phyloP scores from a whole-genome alignment of 2,113 vertebrate species.

The Chaetodon trifascialis region DNA sequence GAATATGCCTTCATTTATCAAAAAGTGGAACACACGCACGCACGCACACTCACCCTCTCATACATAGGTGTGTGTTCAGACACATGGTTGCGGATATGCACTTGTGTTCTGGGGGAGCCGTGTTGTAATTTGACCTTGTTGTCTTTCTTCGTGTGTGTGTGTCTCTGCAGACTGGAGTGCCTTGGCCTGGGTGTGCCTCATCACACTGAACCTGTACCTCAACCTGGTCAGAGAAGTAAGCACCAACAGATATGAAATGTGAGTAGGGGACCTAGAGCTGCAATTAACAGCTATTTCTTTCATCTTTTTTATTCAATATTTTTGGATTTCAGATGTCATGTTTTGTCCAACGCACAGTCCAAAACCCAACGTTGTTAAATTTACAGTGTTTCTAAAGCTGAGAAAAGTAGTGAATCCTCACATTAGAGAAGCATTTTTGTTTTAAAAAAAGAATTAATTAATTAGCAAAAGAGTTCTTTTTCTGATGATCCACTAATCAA shows the following conservation, averaged over 20 bases:
- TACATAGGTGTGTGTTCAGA: slow-evolving; percentile 1
- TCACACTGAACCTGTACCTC: slow-evolving; percentile 88
- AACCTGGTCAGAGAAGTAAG: slow-evolving; percentile 87
- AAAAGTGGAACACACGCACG: slow-evolving; percentile 55
- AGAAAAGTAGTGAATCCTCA: neutral
- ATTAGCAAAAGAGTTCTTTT: neutral
- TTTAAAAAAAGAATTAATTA: neutral
- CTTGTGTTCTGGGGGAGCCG: slow-evolving; percentile 31
- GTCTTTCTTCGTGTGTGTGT: slow-evolving; percentile 33
- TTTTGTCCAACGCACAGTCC: neutral
- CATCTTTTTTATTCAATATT: too few species aligned
- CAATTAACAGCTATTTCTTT: neutral
- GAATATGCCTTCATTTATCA: slow-evolving; percentile 82
- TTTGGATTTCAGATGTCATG: neutral
- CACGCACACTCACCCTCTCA: neutral
- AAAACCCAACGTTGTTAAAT: neutral
- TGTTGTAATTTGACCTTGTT: slow-evolving; percentile 73
- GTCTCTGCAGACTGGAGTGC: slow-evolving; percentile 86
- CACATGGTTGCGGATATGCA: slow-evolving; percentile 28
- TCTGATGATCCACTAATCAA: neutral
- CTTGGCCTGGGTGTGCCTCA: slow-evolving; percentile 88
- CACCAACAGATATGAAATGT: slow-evolving; percentile 84
- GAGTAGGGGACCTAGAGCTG: slow-evolving; percentile 59
- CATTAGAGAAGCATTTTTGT: neutral
- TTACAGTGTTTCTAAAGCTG: neutral